These are phyloP conservation scores for Drosophila emarginata DNA, from an alignment of 2,888 invertebrate species.

Conservation along the genomic window DNA sequence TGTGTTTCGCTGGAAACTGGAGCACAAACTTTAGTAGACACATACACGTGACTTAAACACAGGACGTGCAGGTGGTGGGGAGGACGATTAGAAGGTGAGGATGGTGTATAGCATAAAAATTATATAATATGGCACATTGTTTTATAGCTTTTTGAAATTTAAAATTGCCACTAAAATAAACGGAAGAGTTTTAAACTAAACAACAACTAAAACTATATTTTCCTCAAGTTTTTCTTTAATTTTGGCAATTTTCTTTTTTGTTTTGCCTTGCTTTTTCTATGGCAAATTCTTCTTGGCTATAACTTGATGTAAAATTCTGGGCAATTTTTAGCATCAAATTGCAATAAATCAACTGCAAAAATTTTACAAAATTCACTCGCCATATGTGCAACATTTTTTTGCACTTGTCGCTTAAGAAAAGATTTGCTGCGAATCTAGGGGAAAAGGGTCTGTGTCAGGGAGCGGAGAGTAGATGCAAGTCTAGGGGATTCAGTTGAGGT, in stretches of 20 bases:
- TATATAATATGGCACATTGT: conserved; percentile 49
- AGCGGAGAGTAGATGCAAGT: background rate
- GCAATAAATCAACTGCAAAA: conserved; percentile 63
- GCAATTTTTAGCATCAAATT: conserved; percentile 75
- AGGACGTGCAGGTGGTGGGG: conserved; percentile 17
- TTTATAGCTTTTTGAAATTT: conserved; percentile 38
- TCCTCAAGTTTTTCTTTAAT: background rate
- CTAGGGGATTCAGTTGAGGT: background rate
- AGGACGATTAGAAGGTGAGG: background rate
- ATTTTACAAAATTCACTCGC: conserved; percentile 20
- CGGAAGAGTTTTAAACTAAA: conserved; percentile 11
- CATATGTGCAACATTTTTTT: conserved; percentile 48
- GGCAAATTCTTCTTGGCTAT: conserved; percentile 26
- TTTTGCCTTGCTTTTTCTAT: conserved; percentile 20
- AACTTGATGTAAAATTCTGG: background rate
- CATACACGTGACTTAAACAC: conserved; percentile 9
- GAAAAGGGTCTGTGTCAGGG: background rate
- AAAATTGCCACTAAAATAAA: conserved; percentile 37
- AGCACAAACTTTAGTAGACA: conserved; percentile 23
- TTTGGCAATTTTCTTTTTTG: conserved; percentile 25
- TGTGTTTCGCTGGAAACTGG: conserved; percentile 23
- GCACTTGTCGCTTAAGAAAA: conserved; percentile 55
- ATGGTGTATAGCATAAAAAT: conserved; percentile 41
- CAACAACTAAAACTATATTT: background rate
- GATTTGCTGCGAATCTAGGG: background rate